Conservation (phyloP, 2,113 vertebrate species). For the Daboia siamensis region DNA sequence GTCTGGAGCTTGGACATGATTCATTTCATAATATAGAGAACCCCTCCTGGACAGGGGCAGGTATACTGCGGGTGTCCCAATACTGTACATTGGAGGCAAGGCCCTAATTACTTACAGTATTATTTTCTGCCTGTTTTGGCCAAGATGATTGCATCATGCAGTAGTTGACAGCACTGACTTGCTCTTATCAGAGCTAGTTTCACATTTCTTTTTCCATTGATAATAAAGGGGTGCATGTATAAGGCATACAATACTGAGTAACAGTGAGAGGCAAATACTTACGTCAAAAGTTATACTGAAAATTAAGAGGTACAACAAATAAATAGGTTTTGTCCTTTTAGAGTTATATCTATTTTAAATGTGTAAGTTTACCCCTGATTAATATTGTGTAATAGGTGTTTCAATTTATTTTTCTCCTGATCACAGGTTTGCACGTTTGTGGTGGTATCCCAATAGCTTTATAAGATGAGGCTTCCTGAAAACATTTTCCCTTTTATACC, state of each 20-base stretch:
- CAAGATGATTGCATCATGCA: not conserved
- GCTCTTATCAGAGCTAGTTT: not conserved
- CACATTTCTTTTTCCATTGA: not conserved
- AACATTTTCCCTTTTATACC: not conserved
- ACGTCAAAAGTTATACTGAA: not conserved
- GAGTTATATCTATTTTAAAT: not conserved
- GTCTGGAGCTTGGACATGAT: not conserved
- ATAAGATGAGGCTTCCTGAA: not conserved
- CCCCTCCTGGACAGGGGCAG: not conserved
- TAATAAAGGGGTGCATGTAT: not conserved
- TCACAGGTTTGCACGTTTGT: no score
- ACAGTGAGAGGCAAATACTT: not conserved
- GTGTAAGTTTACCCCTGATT: not conserved
- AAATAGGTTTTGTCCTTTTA: not conserved
- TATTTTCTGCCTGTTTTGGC: not conserved
- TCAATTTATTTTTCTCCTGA: not conserved
- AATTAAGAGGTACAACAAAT: not conserved
- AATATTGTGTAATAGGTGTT: not conserved
- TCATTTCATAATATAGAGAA: not conserved
- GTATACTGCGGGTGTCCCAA: not conserved
- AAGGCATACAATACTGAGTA: not conserved
- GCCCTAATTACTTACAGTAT: not conserved
- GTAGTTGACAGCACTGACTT: not conserved
- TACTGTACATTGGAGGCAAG: not conserved
- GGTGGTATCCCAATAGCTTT: not conserved